These are phyloP conservation scores for Strix aluco DNA, from an alignment of 2,113 vertebrate species.

Conservation along the genomic window DNA sequence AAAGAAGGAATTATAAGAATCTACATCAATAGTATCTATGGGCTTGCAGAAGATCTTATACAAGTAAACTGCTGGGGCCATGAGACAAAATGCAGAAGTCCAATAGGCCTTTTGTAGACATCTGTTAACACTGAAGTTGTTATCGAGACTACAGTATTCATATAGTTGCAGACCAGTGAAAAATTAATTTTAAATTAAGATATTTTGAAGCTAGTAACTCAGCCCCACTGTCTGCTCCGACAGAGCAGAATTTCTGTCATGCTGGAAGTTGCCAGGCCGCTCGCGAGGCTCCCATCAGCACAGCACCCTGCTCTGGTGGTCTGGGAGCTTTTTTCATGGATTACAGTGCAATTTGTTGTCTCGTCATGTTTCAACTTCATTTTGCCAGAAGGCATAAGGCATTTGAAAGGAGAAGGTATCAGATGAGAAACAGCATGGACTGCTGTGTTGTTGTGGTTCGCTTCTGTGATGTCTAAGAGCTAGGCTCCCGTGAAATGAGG, in stretches of 20 bases:
- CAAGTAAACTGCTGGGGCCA: background rate
- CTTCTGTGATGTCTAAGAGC: background rate
- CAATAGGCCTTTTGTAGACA: background rate
- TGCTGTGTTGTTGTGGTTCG: background rate
- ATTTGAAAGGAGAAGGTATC: background rate
- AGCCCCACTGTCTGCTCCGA: background rate
- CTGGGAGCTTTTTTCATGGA: background rate
- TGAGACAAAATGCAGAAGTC: background rate
- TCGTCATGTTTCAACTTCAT: background rate
- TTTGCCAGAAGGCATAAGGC: background rate
- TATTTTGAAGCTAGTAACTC: background rate
- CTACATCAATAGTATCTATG: background rate
- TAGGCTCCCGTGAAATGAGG: background rate
- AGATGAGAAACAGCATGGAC: background rate
- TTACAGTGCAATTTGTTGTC: background rate
- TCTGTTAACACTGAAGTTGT: background rate
- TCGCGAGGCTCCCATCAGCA: rapidly evolving
- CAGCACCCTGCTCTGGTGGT: background rate
- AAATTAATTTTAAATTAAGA: background rate
- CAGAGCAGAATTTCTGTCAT: background rate
- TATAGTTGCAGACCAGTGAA: background rate
- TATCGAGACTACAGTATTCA: background rate
- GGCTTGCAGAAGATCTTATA: background rate
- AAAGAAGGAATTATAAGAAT: background rate
- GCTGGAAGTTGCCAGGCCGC: background rate